Evolutionary conservation across 1,140 invertebrate species (phyloP), one percentile per base, ranked within the genome.

Genomic region (Steinernema khuongi): DNA sequence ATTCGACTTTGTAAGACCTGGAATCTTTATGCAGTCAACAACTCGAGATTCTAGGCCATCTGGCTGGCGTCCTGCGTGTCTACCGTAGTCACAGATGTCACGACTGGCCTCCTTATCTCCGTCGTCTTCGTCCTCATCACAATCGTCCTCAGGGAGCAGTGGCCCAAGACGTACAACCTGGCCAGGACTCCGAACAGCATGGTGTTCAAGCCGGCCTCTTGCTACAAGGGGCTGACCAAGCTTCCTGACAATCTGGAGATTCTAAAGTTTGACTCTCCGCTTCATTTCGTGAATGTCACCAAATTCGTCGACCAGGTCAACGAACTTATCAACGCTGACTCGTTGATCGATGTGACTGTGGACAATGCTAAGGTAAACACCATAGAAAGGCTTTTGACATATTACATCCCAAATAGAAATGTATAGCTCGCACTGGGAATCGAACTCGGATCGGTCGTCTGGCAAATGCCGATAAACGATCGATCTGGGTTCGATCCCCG

Each of bases 51-150:
- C 44, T 74, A 89, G 88, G 78, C 83, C 50, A 86, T 88, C 31
- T 89, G 89, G 88, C 67, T 88, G n/a, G 85, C 89, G n/a, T 86
- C 88, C n/a, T 89, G 88, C 74, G 26, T 86, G 19, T 83, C 87
- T 28, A 88, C 87, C 0, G 81, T 89, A 11, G 75, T 89, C 17
- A 79, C 88, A 31, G 88, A 89, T 83, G 88, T 89, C n/a, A 87
- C 87, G 41, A 81, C 86, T 60, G 89, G 89, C 1, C 84, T 89
- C 43, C 75, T 87, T 26, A 83, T 88, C 19, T 88, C 88, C 17
- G 81, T 89, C 11, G 80, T 86, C 1, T 88, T 88, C 74, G 85
- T 87, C 22, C 76, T 89, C 1, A 80, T 88, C 41, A 87, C 87
- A 31, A 85, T 89, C 19, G 83, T 89, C 29, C 80, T 87, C 41